These are phyloP conservation scores for Physella acuta DNA, from an alignment of 1,140 invertebrate genomes.

Conservation along the genomic window DNA sequence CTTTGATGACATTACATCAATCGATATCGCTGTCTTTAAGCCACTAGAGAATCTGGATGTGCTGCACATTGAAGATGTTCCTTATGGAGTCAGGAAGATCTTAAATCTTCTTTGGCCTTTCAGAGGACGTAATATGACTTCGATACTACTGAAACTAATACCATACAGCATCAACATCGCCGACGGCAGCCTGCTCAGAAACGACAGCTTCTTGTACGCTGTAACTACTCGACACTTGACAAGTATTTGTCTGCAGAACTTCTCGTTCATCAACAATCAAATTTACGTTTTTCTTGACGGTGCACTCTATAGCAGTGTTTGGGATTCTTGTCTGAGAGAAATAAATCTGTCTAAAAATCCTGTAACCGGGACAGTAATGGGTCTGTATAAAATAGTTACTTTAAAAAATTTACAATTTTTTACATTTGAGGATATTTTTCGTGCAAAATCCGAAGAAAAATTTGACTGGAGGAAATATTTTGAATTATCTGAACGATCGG, in stretches of 20 bases:
- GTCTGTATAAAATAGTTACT: not conserved
- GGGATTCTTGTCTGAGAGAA: not conserved
- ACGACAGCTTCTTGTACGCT: not conserved
- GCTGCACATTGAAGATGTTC: not conserved
- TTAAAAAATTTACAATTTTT: not conserved
- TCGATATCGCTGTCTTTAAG: not conserved
- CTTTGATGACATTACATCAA: not conserved
- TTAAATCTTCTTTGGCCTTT: not conserved
- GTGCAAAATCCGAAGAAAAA: not conserved
- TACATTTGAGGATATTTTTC: not conserved
- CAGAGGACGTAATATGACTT: not conserved
- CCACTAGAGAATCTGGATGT: not conserved
- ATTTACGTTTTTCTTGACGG: not conserved
- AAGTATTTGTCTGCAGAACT: not conserved
- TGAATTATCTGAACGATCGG: not conserved
- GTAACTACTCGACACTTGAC: not conserved
- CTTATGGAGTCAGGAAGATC: not conserved
- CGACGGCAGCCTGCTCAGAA: not conserved
- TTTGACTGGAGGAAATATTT: not conserved
- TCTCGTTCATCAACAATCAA: not conserved
- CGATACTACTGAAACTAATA: not conserved
- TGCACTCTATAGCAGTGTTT: not conserved
- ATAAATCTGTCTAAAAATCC: not conserved
- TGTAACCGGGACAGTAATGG: not conserved
- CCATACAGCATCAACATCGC: not conserved